These are phyloP conservation scores for Ceramica pisi DNA, from an alignment of 2,888 invertebrate species.

Conservation along the genomic window DNA sequence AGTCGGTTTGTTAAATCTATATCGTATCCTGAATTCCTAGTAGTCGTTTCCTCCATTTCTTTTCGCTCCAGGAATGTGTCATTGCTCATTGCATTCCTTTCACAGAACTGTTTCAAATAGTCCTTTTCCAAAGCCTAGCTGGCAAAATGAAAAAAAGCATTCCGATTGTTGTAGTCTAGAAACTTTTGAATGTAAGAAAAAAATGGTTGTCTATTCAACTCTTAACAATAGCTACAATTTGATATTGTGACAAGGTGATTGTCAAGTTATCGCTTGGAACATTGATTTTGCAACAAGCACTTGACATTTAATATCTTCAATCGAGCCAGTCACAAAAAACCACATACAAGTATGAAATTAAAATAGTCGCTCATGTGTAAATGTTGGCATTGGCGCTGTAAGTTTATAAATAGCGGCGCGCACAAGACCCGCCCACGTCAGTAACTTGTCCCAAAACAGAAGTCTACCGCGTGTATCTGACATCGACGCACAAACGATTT, in stretches of 20 bases:
- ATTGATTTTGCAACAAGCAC: constrained; percentile 31
- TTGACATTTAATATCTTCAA: constrained; percentile 36
- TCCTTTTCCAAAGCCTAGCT: constrained; percentile 1
- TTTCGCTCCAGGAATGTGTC: background rate
- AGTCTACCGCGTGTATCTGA: no score
- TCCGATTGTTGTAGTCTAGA: background rate
- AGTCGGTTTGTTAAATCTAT: background rate
- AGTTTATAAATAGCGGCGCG: constrained; percentile 41
- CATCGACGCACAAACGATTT: no score
- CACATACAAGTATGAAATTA: background rate
- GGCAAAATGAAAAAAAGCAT: constrained; percentile 1
- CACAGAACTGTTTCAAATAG: background rate
- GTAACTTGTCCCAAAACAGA: constrained; percentile 65
- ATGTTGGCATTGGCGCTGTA: constrained; percentile 38
- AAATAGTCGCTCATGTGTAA: constrained; percentile 11
- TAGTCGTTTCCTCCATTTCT: background rate
- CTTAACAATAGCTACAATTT: background rate
- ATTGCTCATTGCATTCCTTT: constrained; percentile 12
- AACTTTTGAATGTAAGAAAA: constrained; percentile 2
- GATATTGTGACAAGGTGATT: constrained; percentile 5
- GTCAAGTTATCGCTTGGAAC: constrained; percentile 18
- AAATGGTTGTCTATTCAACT: background rate
- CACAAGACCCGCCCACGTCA: constrained; percentile 57
- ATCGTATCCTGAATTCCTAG: background rate
- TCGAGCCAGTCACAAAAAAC: constrained; percentile 16